These are phyloP conservation scores for Tipula vernalis DNA, from an alignment of 2,888 invertebrate species.

Conservation along the genomic window DNA sequence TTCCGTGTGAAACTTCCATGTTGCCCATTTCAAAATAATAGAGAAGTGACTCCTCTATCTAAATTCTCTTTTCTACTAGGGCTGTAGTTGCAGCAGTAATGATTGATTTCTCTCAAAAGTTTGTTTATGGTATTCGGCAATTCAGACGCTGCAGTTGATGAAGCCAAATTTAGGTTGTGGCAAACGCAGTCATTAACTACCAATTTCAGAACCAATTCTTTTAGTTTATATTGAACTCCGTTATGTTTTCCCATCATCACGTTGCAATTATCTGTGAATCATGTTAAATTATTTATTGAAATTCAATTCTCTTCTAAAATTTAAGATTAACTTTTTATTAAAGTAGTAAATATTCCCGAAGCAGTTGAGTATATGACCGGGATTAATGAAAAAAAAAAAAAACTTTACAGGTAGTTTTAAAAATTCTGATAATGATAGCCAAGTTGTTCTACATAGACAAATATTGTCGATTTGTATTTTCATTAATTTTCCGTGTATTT, in stretches of 20 bases:
- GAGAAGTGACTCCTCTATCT: not conserved
- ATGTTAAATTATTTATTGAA: not conserved
- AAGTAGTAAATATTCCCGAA: not conserved
- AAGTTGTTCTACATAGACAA: constrained; percentile 13
- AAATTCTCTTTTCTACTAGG: no score
- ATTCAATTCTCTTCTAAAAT: not conserved
- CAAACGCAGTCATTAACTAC: no score
- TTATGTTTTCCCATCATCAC: constrained; percentile 15
- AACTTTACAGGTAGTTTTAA: not conserved
- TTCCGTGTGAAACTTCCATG: not conserved
- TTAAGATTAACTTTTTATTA: no score
- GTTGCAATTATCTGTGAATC: constrained; percentile 14
- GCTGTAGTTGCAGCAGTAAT: not conserved
- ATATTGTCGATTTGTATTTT: constrained; percentile 12
- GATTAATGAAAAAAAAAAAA: not conserved
- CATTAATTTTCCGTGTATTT: constrained; percentile 9
- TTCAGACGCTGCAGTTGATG: not conserved
- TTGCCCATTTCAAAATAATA: not conserved
- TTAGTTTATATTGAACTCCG: constrained; percentile 6
- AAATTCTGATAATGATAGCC: constrained; percentile 13
- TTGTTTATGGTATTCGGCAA: not conserved
- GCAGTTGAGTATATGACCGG: not conserved
- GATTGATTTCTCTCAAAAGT: not conserved
- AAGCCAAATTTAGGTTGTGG: not conserved
- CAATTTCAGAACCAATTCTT: not conserved